These are phyloP conservation scores for Abrostola triplasia DNA, from an alignment of 2,888 invertebrate genomes.

Conservation along the genomic window DNA sequence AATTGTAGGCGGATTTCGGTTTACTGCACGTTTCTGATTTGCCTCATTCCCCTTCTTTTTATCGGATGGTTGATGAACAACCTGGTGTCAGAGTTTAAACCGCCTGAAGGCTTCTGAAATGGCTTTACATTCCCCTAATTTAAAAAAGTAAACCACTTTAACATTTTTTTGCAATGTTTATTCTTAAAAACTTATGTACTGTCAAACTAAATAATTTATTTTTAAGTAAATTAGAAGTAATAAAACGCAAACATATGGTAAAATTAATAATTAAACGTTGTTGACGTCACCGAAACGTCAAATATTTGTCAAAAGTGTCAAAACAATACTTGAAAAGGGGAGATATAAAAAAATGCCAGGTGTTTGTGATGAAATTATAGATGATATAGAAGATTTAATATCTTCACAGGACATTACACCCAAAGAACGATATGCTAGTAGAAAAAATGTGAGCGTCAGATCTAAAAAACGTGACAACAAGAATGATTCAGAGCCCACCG, in stretches of 20 bases:
- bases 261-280: background rate
- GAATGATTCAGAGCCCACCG: slow-evolving; percentile 68
- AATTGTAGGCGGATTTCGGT: no score
- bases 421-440: slow-evolving; percentile 92
- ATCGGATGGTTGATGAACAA: no score
- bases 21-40: no score
- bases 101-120: no score
- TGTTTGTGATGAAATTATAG: slow-evolving; percentile 91
- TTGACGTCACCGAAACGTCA: slow-evolving; percentile 20
- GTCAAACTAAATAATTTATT: no score
- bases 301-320: slow-evolving; percentile 56
- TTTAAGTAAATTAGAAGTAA: no score
- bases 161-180: no score
- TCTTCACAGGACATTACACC: slow-evolving; percentile 94
- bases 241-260: background rate
- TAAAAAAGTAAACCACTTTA: no score
- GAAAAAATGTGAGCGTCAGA: slow-evolving; percentile 91
- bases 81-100: no score
- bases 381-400: slow-evolving; percentile 95
- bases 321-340: slow-evolving; percentile 43
- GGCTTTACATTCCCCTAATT: no score
- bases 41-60: no score
- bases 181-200: no score
- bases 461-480: slow-evolving; percentile 85
- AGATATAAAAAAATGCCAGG: slow-evolving; percentile 89